Evolutionary conservation across 2,113 vertebrate species (phyloP).

Genomic region (Cichladusa arquata): DNA sequence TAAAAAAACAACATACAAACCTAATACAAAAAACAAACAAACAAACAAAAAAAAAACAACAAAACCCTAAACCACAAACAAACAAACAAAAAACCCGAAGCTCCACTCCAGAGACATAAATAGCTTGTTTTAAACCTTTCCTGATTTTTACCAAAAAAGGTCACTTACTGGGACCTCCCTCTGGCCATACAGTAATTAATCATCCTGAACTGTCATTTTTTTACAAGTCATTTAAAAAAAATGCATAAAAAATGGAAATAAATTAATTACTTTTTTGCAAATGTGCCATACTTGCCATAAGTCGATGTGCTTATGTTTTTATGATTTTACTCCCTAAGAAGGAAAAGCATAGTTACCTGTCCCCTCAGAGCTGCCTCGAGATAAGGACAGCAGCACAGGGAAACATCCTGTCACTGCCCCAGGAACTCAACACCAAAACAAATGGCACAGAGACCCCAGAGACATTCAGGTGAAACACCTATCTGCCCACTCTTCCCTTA

Average conservation of each 20-base stretch:
- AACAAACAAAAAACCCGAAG: background rate
- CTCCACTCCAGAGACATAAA: background rate
- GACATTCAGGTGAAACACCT: fast-evolving
- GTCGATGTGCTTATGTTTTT: background rate
- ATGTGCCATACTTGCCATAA: background rate
- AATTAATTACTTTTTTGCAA: background rate
- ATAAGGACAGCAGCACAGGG: background rate
- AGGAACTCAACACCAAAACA: background rate
- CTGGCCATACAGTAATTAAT: background rate
- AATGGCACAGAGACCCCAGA: background rate
- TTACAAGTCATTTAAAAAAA: background rate
- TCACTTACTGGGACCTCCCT: background rate
- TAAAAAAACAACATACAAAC: background rate
- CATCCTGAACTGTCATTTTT: background rate
- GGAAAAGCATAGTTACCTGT: background rate
- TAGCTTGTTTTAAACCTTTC: background rate
- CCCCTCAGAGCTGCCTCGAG: background rate
- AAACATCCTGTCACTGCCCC: background rate
- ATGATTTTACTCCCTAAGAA: background rate
- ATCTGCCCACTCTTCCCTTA: fast-evolving
- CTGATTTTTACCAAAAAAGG: background rate
- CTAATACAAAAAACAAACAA: too few relatives aligned
- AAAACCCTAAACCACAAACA: background rate
- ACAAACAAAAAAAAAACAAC: background rate
- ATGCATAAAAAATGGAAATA: background rate